phyloP scores from a whole-genome alignment of 2,797 vertebrate species.

The Gymnothorax reevesii region DNA sequence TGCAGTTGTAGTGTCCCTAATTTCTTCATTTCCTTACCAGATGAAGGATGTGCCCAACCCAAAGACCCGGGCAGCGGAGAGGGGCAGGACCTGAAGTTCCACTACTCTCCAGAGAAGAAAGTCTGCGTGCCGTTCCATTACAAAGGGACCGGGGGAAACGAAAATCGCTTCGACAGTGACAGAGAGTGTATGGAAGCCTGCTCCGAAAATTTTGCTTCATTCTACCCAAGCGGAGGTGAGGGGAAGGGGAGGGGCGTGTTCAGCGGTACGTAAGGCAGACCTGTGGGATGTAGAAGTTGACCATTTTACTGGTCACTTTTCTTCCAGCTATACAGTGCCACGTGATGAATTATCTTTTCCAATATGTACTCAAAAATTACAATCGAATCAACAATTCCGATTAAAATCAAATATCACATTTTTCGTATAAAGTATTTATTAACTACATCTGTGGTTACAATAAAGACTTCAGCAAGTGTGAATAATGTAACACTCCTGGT shows the following conservation, averaged over 20 bases:
- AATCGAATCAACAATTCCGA: too few species aligned
- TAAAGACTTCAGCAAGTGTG: too few species aligned
- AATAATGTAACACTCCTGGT: too few species aligned
- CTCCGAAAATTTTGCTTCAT: background rate
- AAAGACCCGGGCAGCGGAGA: conserved; percentile 25
- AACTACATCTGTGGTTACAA: too few species aligned
- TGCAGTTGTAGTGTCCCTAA: too few species aligned
- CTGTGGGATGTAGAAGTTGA: too few species aligned
- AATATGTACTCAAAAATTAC: too few species aligned
- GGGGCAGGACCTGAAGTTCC: conserved; percentile 14
- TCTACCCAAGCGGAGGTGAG: conserved; percentile 45
- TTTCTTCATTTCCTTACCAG: conserved; percentile 13
- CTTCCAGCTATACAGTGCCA: too few species aligned
- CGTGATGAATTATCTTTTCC: too few species aligned
- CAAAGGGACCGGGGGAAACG: conserved; percentile 41
- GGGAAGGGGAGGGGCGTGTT: background rate
- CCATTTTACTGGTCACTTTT: too few species aligned
- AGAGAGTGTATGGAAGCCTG: conserved; percentile 36
- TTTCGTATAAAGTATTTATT: too few species aligned
- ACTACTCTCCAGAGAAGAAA: background rate
- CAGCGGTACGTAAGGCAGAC: background rate
- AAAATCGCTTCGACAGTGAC: conserved; percentile 38
- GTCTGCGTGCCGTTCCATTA: conserved; percentile 42
- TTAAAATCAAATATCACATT: too few species aligned
- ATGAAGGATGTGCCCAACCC: conserved; percentile 16